Evolutionary conservation across 2,888 invertebrate genomes (phyloP).

Genomic region (Syritta pipiens): DNA sequence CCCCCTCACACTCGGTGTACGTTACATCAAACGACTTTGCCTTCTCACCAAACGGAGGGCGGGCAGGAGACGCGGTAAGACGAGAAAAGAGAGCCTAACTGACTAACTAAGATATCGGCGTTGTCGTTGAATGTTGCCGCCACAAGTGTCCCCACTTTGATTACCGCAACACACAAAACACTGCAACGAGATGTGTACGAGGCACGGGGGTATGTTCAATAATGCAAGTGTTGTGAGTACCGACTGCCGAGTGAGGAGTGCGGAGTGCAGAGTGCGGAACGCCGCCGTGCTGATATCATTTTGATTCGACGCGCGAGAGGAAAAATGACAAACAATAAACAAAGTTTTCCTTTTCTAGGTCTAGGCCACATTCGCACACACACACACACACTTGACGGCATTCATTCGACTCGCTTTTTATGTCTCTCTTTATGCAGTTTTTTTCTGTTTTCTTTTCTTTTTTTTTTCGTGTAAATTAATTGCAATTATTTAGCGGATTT

Average conservation of each 20-base stretch:
- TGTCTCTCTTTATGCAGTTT: slow-evolving; percentile 16
- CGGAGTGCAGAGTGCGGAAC: slow-evolving; percentile 41
- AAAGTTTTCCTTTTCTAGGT: slow-evolving; percentile 70
- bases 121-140: slow-evolving; percentile 12
- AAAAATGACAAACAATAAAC: slow-evolving; percentile 68
- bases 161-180: neutral
- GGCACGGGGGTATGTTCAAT: too few relatives aligned
- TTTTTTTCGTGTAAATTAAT: slow-evolving; percentile 56
- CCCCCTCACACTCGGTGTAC: neutral
- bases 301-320: slow-evolving; percentile 71
- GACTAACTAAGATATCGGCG: slow-evolving; percentile 9
- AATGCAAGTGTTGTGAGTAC: too few relatives aligned
- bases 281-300: slow-evolving; percentile 61
- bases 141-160: slow-evolving; percentile 19
- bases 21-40: slow-evolving; percentile 24
- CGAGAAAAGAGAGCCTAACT: too few relatives aligned
- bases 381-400: slow-evolving; percentile 47
- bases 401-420: slow-evolving; percentile 48
- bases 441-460: slow-evolving; percentile 9
- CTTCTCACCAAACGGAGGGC: neutral
- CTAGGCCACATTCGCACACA: too few relatives aligned
- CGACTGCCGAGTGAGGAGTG: too few relatives aligned
- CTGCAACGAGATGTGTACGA: neutral
- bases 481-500: slow-evolving; percentile 65
- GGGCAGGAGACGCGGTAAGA: neutral